These are phyloP conservation scores for Emesis castigata DNA, from an alignment of 2,888 invertebrate genomes.

Conservation along the genomic window DNA sequence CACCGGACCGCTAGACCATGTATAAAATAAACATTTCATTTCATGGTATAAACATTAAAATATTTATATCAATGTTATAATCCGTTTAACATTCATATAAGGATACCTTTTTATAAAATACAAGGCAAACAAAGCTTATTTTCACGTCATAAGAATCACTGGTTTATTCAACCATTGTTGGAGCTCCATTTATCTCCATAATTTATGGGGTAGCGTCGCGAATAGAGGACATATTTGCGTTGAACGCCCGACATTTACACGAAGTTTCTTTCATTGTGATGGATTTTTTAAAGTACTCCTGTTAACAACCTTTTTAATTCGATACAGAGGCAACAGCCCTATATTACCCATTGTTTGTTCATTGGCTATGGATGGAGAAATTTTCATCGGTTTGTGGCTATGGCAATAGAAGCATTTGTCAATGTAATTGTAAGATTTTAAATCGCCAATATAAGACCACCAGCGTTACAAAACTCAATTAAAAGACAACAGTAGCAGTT, in stretches of 20 bases:
- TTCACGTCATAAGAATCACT: slow-evolving; percentile 82
- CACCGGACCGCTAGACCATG: too few relatives aligned
- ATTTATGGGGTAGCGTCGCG: slow-evolving; percentile 85
- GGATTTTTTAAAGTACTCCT: slow-evolving; percentile 61
- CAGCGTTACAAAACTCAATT: not conserved
- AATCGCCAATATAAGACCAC: not conserved
- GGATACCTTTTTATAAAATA: slow-evolving; percentile 52
- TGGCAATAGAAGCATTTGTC: slow-evolving; percentile 32
- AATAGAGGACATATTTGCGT: slow-evolving; percentile 83
- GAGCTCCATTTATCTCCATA: slow-evolving; percentile 85
- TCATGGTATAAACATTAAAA: not conserved
- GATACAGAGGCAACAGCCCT: slow-evolving; percentile 78
- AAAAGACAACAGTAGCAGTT: not conserved
- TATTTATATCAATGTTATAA: not conserved
- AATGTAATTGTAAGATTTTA: slow-evolving; percentile 80
- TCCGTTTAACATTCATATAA: not conserved
- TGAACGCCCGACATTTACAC: slow-evolving; percentile 73
- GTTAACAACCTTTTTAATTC: slow-evolving; percentile 76
- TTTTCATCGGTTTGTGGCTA: slow-evolving; percentile 82
- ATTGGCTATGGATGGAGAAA: slow-evolving; percentile 79
- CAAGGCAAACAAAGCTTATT: slow-evolving; percentile 79
- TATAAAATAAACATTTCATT: not conserved
- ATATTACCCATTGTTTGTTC: slow-evolving; percentile 79
- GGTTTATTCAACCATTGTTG: slow-evolving; percentile 86
- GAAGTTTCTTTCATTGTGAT: slow-evolving; percentile 73